Evolutionary conservation across 2,797 vertebrate genomes (phyloP), one percentile per base, ranked within the genome.

Genomic region (Pyrocephalus nanus): DNA sequence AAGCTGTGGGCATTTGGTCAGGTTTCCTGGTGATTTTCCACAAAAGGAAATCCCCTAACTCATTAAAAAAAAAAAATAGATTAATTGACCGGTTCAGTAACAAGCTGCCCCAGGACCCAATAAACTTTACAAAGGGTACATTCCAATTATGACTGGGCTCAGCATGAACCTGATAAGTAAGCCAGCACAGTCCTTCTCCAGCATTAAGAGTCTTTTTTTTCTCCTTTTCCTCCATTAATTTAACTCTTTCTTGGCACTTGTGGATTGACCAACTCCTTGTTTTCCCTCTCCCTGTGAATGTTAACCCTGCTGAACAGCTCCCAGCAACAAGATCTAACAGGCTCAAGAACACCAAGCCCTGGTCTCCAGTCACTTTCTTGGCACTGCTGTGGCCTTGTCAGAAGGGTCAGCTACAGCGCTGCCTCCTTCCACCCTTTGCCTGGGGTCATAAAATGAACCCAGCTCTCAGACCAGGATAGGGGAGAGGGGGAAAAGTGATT

Each of bases 31-130:
- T 97, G 98, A 97, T 98, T 98, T 98, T 97, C 97, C 97, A 98
- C 97, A 98, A 97, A 98, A 98, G 98, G 98, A 99, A 99, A 99
- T 99, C 98, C 99, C 99, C 97, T 97, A 98, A 98, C 99, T 99
- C 99, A 99, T 99, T 99, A 99, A 98, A 98, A 98, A 98, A 98
- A 91, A 98, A 98, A 98, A 98, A 97, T 97, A 98, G 98, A 99
- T 99, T 99, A 99, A 99, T 99, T 99, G 99, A 99, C 98, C 99
- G 97, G 98, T 98, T 99, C 98, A 98, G 98, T 98, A 98, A 98
- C 98, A 99, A 98, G 98, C 98, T 98, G 98, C 99, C 98, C 98
- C 98, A 98, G 98, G 99, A 99, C 98, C 98, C 98, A 98, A 99
- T 99, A 99, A 99, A 99, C 98, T 99, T 98, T 98, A 98, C 97